Percentiles rank a stretch among this genome's conserved stretches.
phyloP scores from a whole-genome alignment of 2,888 invertebrate species.

The Cheilosia vulpina region DNA sequence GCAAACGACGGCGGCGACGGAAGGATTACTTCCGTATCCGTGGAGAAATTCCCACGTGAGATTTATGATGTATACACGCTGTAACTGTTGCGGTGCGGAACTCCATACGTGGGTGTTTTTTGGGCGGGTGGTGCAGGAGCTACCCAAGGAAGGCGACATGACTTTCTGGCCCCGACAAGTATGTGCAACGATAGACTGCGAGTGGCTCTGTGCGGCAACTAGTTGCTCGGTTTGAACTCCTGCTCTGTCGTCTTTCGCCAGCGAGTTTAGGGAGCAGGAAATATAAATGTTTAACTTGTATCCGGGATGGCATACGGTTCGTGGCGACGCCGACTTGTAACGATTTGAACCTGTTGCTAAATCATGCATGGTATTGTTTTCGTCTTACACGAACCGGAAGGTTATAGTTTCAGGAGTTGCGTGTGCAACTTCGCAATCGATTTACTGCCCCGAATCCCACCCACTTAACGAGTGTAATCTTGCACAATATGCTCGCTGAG shows the following conservation, averaged over 20 bases:
- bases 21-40: slow-evolving; percentile 72
- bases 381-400: slow-evolving; percentile 29
- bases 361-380: slow-evolving; percentile 61
- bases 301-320: slow-evolving; percentile 48
- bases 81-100: slow-evolving; percentile 43
- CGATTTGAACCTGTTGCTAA: slow-evolving; percentile 69
- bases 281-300: slow-evolving; percentile 65
- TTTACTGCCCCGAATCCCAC: neutral
- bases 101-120: slow-evolving; percentile 9
- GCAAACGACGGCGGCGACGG: slow-evolving; percentile 30
- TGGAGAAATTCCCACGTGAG: slow-evolving; percentile 53
- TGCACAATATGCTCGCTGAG: slow-evolving; percentile 2
- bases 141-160: neutral
- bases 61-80: slow-evolving; percentile 42
- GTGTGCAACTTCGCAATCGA: slow-evolving; percentile 26
- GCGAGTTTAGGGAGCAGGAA: slow-evolving; percentile 43
- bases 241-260: neutral
- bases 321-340: slow-evolving; percentile 60
- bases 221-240: slow-evolving; percentile 15
- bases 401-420: slow-evolving; percentile 1
- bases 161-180: slow-evolving; percentile 46
- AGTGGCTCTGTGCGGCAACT: slow-evolving; percentile 31
- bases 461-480: slow-evolving; percentile 20
- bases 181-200: slow-evolving; percentile 46
- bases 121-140: slow-evolving; percentile 9